Evolutionary conservation across 2,888 invertebrate species (phyloP), one percentile per base, ranked within the genome.

Genomic region (Lobophora halterata): DNA sequence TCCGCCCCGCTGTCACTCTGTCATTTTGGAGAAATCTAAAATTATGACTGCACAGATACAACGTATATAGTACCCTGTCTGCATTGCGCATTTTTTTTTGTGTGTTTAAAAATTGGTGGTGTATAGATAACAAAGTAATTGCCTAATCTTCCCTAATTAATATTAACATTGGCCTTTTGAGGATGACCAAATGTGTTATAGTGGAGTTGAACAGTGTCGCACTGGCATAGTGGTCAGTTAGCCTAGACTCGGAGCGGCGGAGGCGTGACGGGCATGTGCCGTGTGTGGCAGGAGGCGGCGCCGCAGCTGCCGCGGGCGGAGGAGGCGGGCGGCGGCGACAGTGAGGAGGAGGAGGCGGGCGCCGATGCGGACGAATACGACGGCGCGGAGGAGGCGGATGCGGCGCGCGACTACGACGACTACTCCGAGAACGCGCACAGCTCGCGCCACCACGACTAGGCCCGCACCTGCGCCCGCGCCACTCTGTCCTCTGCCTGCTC

Each of bases 381-480:
- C 43, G 66, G 66, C 50, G 74, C 77, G 48, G 72, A 75, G 55
- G 79, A 79, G 46, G 71, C 71, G 3, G 79, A 77, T 38, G 57
- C 70, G 48, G 61, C 72, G 55, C 71, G 74, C 41, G 79, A 83
- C 65, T 83, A 85, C 69, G 82, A 83, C 61, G 85, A 85, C 73
- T 85, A 86, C 74, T 66, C 67, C 26, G 83, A 85, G 70, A 81
- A 85, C 72, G 70, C 79, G 58, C 78, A 79, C 58, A 70, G 62
- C 57, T 56, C 76, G 49, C 69, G 53, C 37, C 75, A 64, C 57
- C 77, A 64, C 61, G 79, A 81, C 78, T 81, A 73, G 77, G 49
- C n/a, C 39, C 3, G 42, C 9, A 8, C 16, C 27, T 36, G 4
- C 18, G n/a, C 27, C 5, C 17, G 1, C 29, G 10, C 25, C 20